phyloP scores from a whole-genome alignment of 1,140 invertebrate species.

The Cydia strobilella region DNA sequence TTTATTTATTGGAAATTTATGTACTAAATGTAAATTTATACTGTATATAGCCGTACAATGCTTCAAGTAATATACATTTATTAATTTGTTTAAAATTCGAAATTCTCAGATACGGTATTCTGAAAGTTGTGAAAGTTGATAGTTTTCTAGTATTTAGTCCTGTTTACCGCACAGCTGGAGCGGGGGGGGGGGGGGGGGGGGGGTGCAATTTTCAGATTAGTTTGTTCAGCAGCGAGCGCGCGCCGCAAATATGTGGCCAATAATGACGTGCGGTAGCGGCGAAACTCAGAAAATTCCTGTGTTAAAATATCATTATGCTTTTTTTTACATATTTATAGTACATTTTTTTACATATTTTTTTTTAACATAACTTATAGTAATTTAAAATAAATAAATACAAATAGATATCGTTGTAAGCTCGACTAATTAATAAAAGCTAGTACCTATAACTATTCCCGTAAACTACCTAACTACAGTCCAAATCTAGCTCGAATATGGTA shows the following conservation, averaged over 20 bases:
- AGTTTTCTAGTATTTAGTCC: conserved; percentile 64
- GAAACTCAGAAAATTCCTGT: background rate
- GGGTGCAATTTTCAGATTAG: conserved; percentile 78
- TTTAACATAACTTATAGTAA: no score
- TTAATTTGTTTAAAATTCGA: conserved; percentile 1
- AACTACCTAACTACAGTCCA: no score
- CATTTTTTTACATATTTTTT: no score
- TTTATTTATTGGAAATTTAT: no score
- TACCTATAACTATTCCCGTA: no score
- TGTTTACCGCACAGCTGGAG: conserved; percentile 48
- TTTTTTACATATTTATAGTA: no score
- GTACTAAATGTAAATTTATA: no score
- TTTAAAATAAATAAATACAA: no score
- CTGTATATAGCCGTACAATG: no score
- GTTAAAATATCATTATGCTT: background rate
- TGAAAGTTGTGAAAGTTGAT: conserved; percentile 32
- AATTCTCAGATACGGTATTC: background rate
- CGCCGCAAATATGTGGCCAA: conserved; percentile 69
- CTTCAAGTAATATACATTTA: background rate
- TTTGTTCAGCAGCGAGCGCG: conserved; percentile 68
- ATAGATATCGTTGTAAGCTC: no score
- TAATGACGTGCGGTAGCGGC: conserved; percentile 47
- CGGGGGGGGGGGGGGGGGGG: conserved; percentile 43
- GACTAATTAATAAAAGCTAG: no score
- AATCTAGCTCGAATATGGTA: no score